These are phyloP conservation scores for Lasiommata megera DNA, from an alignment of 2,888 invertebrate species.

Conservation along the genomic window DNA sequence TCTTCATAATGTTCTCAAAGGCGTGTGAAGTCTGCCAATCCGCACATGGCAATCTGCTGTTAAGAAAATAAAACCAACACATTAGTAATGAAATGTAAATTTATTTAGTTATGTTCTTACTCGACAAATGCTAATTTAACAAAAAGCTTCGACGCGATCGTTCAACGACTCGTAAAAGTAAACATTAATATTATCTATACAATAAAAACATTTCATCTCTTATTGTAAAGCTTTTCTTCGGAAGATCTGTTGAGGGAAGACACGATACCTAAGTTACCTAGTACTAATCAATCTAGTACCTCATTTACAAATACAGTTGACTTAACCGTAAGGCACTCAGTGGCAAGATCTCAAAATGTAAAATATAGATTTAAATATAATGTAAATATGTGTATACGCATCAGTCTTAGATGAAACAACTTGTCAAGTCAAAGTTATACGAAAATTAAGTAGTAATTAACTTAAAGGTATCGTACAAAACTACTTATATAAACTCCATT, in stretches of 20 bases:
- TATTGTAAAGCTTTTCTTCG: conserved; percentile 23
- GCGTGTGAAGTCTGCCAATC: too few species aligned
- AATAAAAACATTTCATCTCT: conserved; percentile 7
- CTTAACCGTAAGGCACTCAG: conserved; percentile 43
- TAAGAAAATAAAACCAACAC: not conserved
- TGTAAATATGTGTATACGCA: conserved; percentile 1
- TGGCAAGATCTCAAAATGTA: conserved; percentile 43
- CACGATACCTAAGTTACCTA: not conserved
- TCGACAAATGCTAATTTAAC: not conserved
- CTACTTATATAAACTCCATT: too few species aligned
- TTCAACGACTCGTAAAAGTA: conserved; percentile 11
- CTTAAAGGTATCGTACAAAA: not conserved
- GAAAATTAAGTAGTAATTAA: not conserved
- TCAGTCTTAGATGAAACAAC: conserved; percentile 13
- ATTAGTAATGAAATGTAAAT: not conserved
- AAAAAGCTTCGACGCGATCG: not conserved
- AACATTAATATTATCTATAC: not conserved
- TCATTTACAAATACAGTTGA: not conserved
- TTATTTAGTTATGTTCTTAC: conserved; percentile 1
- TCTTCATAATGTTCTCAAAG: too few species aligned
- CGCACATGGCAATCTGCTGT: too few species aligned
- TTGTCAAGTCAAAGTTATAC: not conserved
- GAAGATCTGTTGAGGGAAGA: conserved; percentile 25
- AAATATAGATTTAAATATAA: not conserved
- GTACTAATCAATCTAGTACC: not conserved